Evolutionary conservation across 2,797 vertebrate genomes (phyloP).

Genomic region (Phyllotis vaccarum): DNA sequence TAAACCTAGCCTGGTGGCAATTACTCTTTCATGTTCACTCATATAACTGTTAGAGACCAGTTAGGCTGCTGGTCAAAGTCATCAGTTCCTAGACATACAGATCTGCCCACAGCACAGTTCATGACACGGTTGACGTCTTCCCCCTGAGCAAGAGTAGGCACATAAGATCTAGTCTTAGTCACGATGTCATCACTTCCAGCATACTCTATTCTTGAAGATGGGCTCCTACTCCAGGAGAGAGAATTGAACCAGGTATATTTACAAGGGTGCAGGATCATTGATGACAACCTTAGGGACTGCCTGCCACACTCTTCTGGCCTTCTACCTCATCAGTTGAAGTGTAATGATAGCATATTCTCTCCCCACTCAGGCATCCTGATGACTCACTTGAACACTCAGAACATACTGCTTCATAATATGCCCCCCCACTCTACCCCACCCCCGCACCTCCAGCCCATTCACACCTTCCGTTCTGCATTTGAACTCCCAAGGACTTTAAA

Average conservation of each 20-base stretch:
- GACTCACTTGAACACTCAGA: not conserved
- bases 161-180: conserved; percentile 13
- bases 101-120: not conserved
- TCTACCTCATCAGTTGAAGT: not conserved
- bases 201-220: not conserved
- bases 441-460: conserved; percentile 3
- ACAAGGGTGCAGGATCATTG: not conserved
- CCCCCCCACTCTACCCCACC: too few species aligned
- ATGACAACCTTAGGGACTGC: not conserved
- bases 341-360: not conserved
- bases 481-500: not conserved
- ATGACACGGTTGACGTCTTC: not conserved
- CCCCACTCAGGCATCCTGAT: not conserved
- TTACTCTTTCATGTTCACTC: not conserved
- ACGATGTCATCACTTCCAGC: not conserved
- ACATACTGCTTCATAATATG: not conserved
- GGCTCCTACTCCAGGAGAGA: not conserved
- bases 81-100: not conserved
- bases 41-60: not conserved
- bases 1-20: not conserved
- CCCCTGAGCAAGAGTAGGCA: not conserved
- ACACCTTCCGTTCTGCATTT: not conserved
- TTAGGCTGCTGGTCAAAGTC: not conserved
- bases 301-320: not conserved
- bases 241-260: not conserved